Percentiles rank a stretch among this genome's conserved stretches.
Conservation (phyloP, 2,113 vertebrate species). For the Platanista minor region DNA sequence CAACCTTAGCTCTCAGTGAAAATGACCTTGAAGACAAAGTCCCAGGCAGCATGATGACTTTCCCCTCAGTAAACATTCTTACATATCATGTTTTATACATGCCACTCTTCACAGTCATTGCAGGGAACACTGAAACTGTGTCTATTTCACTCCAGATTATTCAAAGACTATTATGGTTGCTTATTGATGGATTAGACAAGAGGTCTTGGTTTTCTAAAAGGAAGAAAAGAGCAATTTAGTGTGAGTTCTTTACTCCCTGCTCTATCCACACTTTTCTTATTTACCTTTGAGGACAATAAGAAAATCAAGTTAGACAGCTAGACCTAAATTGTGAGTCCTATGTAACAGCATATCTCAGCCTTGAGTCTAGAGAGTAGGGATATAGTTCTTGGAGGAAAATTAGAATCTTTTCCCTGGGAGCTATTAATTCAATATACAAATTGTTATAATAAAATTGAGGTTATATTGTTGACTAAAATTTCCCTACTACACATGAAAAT, state of each 20-base stretch:
- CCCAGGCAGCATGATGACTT: not conserved
- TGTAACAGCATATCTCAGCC: not conserved
- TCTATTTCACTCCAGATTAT: not conserved
- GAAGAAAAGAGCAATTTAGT: not conserved
- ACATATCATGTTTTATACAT: not conserved
- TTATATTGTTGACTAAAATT: not conserved
- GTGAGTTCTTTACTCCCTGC: not conserved
- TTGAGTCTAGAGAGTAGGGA: not conserved
- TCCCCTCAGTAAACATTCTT: not conserved
- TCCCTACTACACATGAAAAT: not conserved
- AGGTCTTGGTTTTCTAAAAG: not conserved
- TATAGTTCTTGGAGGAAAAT: not conserved
- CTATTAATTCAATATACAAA: not conserved
- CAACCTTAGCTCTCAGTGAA: not conserved
- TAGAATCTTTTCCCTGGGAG: not conserved
- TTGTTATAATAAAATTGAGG: not conserved
- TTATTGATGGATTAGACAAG: not conserved
- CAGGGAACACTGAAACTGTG: not conserved
- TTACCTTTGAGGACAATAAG: not conserved
- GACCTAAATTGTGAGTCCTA: too few species aligned
- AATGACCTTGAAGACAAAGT: not conserved
- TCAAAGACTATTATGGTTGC: not conserved
- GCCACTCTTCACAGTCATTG: not conserved
- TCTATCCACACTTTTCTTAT: not conserved
- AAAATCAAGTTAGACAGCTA: not conserved